phyloP scores from a whole-genome alignment of 2,797 vertebrate genomes.

The Melopsittacus undulatus region DNA sequence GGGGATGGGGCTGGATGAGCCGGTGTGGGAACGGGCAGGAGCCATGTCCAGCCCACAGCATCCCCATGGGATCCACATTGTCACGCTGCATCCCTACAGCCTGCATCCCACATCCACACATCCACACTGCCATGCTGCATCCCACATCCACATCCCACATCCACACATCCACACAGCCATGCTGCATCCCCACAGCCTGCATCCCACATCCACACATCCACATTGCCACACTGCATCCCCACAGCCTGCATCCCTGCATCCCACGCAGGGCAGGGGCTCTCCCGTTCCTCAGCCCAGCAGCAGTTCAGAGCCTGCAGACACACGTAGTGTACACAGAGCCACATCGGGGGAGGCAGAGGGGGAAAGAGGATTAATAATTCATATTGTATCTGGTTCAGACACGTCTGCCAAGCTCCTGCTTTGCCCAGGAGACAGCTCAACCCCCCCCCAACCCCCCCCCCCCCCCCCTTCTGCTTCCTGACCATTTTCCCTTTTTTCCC shows the following conservation, averaged over 20 bases:
- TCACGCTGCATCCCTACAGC: not conserved
- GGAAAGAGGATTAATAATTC: slow-evolving; percentile 2
- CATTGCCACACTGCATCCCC: no score
- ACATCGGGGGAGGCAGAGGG: not conserved
- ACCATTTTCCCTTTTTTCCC: not conserved
- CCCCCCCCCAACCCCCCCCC: not conserved
- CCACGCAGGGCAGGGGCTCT: not conserved
- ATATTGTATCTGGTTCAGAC: slow-evolving; percentile 30
- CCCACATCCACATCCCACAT: not conserved
- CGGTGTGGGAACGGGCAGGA: not conserved
- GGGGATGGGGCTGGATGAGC: not conserved
- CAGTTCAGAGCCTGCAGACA: not conserved
- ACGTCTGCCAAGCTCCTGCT: slow-evolving; percentile 18
- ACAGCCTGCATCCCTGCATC: no score
- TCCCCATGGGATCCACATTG: no score
- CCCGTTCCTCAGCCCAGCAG: not conserved
- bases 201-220: not conserved
- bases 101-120: rapidly evolving
- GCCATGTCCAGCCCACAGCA: rapidly evolving
- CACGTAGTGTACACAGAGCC: not conserved
- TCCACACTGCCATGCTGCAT: not conserved
- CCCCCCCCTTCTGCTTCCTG: not conserved
- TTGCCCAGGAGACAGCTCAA: not conserved
- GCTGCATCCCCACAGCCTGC: not conserved
- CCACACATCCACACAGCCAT: no score